Percentiles rank a stretch among this genome's conserved stretches.
Conservation (phyloP, 2,888 invertebrate genomes). For the Diabrotica balteata region DNA sequence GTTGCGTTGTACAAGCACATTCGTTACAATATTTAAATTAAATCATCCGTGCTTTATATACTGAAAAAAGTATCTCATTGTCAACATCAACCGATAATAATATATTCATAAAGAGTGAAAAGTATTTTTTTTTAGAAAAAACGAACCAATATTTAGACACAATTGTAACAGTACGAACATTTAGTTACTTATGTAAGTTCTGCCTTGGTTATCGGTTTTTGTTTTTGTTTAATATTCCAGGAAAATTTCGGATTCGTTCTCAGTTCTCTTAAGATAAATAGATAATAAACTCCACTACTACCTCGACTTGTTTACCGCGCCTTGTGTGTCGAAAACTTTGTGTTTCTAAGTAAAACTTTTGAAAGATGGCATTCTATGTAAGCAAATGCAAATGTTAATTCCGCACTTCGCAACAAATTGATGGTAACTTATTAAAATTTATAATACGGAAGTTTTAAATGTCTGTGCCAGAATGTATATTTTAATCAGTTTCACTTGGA, state of each 20-base stretch:
- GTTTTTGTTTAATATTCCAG: conserved; percentile 3
- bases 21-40: too few species aligned
- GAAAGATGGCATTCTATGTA: conserved; percentile 32
- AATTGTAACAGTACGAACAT: too few species aligned
- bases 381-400: conserved; percentile 37
- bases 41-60: too few species aligned
- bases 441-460: conserved; percentile 36
- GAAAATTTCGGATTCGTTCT: conserved; percentile 1
- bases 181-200: too few species aligned
- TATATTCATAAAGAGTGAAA: too few species aligned
- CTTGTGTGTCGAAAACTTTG: conserved; percentile 30
- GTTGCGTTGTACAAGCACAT: too few species aligned
- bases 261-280: conserved; percentile 5
- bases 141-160: too few species aligned
- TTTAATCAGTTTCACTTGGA: neutral
- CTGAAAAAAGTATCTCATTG: too few species aligned
- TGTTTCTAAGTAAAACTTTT: conserved; percentile 32
- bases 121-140: too few species aligned
- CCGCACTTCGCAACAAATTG: conserved; percentile 9
- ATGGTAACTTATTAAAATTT: conserved; percentile 41
- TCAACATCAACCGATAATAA: too few species aligned
- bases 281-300: conserved; percentile 8
- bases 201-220: neutral
- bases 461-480: conserved; percentile 17
- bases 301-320: conserved; percentile 33